These are phyloP conservation scores for Zele albiditarsus DNA, from an alignment of 2,888 invertebrate genomes.

Conservation along the genomic window DNA sequence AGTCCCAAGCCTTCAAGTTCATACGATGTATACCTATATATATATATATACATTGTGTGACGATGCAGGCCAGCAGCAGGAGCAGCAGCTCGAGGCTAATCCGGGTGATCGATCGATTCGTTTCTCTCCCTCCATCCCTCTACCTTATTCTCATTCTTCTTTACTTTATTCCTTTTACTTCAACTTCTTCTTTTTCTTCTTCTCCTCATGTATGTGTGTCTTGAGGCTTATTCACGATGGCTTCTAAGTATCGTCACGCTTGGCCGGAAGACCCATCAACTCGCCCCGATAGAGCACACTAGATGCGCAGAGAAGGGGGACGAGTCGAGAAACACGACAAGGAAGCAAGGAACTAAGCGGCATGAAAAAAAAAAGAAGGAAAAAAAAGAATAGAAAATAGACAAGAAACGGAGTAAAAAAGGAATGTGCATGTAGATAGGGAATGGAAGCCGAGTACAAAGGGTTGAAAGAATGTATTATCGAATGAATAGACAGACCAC, in stretches of 20 bases:
- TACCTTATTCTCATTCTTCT: slow-evolving; percentile 34
- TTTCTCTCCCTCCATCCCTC: slow-evolving; percentile 41
- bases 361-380: background rate
- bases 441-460: background rate
- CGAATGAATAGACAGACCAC: background rate
- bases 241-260: slow-evolving; percentile 41
- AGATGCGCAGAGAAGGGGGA: slow-evolving; percentile 20
- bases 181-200: background rate
- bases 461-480: background rate
- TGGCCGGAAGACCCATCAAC: slow-evolving; percentile 39
- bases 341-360: background rate
- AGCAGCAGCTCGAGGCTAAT: slow-evolving; percentile 42
- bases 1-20: background rate
- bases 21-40: background rate
- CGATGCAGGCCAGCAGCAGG: slow-evolving; percentile 35
- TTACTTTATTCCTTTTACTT: slow-evolving; percentile 9
- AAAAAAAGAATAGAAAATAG: background rate
- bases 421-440: background rate
- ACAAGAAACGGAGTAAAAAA: background rate
- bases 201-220: slow-evolving; percentile 23
- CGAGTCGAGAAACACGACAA: slow-evolving; percentile 15
- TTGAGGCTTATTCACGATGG: slow-evolving; percentile 34
- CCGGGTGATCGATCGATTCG: slow-evolving; percentile 45
- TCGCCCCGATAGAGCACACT: slow-evolving; percentile 29
- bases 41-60: background rate